phyloP scores from a whole-genome alignment of 2,888 invertebrate genomes.

The Dioctria rufipes region DNA sequence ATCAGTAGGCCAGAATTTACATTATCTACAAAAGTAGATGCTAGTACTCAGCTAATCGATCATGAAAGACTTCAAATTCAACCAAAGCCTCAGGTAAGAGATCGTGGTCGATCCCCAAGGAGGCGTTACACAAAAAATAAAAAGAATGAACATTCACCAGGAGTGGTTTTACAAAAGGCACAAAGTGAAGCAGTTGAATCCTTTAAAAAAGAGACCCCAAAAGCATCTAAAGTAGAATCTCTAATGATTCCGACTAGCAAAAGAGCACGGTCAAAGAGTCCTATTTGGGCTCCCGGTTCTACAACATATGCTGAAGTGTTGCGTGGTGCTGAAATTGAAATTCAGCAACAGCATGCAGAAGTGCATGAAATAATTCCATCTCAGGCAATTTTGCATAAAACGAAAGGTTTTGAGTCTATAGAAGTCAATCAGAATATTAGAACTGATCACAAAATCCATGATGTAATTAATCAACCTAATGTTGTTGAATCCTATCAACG shows the following conservation, averaged over 20 bases:
- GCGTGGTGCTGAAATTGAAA: constrained; percentile 74
- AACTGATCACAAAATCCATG: not conserved
- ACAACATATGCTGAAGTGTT: constrained; percentile 87
- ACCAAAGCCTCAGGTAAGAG: constrained; percentile 25
- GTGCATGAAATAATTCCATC: constrained; percentile 50
- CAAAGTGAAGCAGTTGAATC: constrained; percentile 3
- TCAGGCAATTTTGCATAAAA: not conserved
- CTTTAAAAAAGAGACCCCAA: not conserved
- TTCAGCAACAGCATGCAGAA: constrained; percentile 60
- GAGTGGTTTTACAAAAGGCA: constrained; percentile 63
- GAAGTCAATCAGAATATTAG: not conserved
- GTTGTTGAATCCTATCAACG: not conserved
- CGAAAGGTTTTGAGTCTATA: not conserved
- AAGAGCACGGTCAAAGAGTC: constrained; percentile 77
- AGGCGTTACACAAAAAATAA: constrained; percentile 59
- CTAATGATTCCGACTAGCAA: constrained; percentile 60
- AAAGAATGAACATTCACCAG: constrained; percentile 37
- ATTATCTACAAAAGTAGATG: not conserved
- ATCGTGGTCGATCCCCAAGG: constrained; percentile 67
- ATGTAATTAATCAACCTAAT: not conserved
- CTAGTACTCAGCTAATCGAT: not conserved
- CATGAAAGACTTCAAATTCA: not conserved
- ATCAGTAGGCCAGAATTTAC: not conserved
- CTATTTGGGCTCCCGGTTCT: constrained; percentile 82
- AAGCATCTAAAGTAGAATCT: not conserved